A percentile compares a stretch with the other conserved stretches of the same genome.
Evolutionary conservation across 2,797 vertebrate species (phyloP).

Genomic region (Echeneis naucrates): DNA sequence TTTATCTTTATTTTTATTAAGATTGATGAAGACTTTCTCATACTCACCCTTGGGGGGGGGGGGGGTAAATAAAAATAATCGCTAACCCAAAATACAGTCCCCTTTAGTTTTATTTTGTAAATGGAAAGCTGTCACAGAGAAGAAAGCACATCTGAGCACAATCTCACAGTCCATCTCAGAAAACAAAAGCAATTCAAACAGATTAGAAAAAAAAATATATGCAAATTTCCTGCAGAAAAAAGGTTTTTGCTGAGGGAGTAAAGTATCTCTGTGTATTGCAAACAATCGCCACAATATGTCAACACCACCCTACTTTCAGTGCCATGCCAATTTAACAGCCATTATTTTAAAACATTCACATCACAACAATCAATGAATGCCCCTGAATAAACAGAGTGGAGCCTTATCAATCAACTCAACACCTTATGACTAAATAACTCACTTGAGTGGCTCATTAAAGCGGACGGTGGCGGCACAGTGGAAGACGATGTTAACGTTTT

Average conservation of each 20-base stretch:
- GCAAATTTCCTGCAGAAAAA: neutral
- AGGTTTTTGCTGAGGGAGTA: neutral
- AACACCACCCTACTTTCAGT: neutral
- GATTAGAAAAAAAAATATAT: too few species aligned
- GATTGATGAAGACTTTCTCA: too few species aligned
- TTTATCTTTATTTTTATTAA: too few species aligned
- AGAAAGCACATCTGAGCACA: too few species aligned
- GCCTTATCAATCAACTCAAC: neutral
- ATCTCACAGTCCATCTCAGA: too few species aligned
- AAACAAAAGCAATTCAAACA: too few species aligned
- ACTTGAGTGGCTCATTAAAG: constrained; percentile 97
- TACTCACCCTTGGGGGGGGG: too few species aligned
- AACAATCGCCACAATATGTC: constrained; percentile 8
- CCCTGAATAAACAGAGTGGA: neutral
- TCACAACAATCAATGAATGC: neutral
- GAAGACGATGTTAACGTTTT: constrained; percentile 91
- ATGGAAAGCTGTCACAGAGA: too few species aligned
- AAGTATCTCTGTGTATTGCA: constrained; percentile 22
- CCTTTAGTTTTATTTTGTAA: too few species aligned
- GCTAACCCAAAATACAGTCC: too few species aligned
- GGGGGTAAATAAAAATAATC: too few species aligned
- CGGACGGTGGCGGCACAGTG: constrained; percentile 97
- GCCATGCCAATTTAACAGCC: neutral
- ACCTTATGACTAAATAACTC: constrained; percentile 58
- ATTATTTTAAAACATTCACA: neutral